These are phyloP conservation scores for Sabellastarte sp. DNA, from an alignment of 2,888 invertebrate species.

Conservation along the genomic window DNA sequence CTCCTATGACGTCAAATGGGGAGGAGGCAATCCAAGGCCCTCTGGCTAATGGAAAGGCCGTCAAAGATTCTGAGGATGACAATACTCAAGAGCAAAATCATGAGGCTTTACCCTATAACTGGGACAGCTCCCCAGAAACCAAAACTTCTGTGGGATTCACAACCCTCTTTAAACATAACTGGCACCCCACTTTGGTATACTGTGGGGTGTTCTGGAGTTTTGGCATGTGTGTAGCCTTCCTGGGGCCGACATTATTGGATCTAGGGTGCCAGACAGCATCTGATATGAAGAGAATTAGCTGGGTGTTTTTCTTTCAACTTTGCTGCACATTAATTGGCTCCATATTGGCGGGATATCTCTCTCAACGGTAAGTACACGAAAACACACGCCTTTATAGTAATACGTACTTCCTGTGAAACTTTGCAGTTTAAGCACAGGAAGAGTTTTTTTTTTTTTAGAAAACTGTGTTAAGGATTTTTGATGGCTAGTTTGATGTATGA, in stretches of 20 bases:
- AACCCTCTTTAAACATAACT: slow-evolving; percentile 55
- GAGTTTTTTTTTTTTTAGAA: neutral
- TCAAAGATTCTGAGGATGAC: too few species aligned
- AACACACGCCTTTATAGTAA: neutral
- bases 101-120: neutral
- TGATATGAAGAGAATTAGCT: slow-evolving; percentile 58
- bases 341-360: slow-evolving; percentile 58
- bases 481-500: too few species aligned
- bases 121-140: neutral
- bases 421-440: neutral
- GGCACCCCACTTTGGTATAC: slow-evolving; percentile 58
- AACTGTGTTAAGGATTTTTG: too few species aligned
- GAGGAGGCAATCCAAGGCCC: too few species aligned
- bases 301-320: slow-evolving; percentile 62
- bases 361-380: slow-evolving; percentile 59
- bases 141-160: slow-evolving; percentile 42
- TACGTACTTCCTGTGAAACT: neutral
- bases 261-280: slow-evolving; percentile 61
- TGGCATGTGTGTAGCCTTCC: slow-evolving; percentile 63
- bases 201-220: slow-evolving; percentile 61
- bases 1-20: too few species aligned
- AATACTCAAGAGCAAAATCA: too few species aligned
- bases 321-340: slow-evolving; percentile 61
- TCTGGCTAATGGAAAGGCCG: too few species aligned
- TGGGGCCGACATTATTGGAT: slow-evolving; percentile 62